Base-by-base conservation (phyloP, 2,797 vertebrate species). In the Bufotes viridis region DNA sequence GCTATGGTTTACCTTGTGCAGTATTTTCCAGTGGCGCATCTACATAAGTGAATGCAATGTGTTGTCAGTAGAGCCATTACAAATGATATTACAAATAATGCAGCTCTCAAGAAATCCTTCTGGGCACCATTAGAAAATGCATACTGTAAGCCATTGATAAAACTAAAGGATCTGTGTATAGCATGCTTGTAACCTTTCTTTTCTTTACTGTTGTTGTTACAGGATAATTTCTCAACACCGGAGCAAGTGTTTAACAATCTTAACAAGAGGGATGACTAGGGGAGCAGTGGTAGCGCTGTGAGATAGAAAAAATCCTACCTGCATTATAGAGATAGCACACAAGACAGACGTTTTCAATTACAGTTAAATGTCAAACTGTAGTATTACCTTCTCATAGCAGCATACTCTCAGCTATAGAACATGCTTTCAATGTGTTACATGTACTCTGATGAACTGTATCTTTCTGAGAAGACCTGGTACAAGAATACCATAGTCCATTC, bases 241-340 rank as follows among this genome's bases (percentile, higher is more conserved):
- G 83, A 90, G 91, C 85, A 90, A 78, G 55, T 91, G 84, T 91
- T 93, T 92, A 90, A 91, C 87, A 84, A 90, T 90, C 61, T 53
- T 90, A 91, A 91, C 53, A 87, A 91, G 90, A 91, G 87, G 85
- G 88, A 70, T 89, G 88, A 82, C 84, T 91, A 87, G 85, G 51
- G 78, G 91, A 86, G 79, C 57, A 90, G 86, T 42, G 84, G 60
- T 79, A 82, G 70, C 87, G 81, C 90, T 85, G 87, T 83, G 92
- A 91, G 87, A 91, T 72, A 51, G n/a, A 86, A 88, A 9, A 20
- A 84, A 67, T 88, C 83, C 91, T 90, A 91, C 81, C 78, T 90
- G 67, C 91, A 0, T 0, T 84, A 51, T 2, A 89, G 90, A 85
- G 88, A 82, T 10, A 49, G 91, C 86, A 86, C 90, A 87, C 6